Conservation (phyloP, 1,140 invertebrate genomes). For the Lordiphosa clarofinis region DNA sequence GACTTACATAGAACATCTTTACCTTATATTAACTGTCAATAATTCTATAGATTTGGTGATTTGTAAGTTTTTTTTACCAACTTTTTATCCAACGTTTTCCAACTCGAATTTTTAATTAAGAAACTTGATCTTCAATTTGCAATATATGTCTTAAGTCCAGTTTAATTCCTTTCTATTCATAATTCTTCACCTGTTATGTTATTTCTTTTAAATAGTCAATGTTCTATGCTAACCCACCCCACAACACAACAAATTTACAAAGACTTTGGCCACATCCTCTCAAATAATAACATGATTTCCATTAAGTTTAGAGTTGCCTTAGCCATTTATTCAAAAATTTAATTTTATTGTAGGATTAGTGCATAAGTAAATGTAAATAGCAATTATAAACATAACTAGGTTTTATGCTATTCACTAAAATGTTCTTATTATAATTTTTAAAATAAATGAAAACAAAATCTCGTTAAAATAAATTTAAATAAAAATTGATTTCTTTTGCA, state of each 20-base stretch:
- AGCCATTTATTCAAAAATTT: slow-evolving; percentile 19
- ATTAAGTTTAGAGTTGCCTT: slow-evolving; percentile 38
- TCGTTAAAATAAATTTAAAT: slow-evolving; percentile 40
- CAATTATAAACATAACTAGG: slow-evolving; percentile 24
- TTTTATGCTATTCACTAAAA: slow-evolving; percentile 49
- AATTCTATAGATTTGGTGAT: too few relatives aligned
- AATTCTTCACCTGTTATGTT: background rate
- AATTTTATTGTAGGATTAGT: slow-evolving; percentile 26
- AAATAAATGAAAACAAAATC: slow-evolving; percentile 6
- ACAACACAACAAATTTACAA: slow-evolving; percentile 14
- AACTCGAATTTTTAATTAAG: too few relatives aligned
- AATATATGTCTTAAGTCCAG: too few relatives aligned
- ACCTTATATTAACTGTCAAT: too few relatives aligned
- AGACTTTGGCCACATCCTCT: slow-evolving; percentile 25
- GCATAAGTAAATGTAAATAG: slow-evolving; percentile 46
- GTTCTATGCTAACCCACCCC: slow-evolving; percentile 3
- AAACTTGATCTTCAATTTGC: too few relatives aligned
- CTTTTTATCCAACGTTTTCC: too few relatives aligned
- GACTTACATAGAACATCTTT: too few relatives aligned
- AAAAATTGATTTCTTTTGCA: slow-evolving; percentile 42
- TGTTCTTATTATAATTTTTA: slow-evolving; percentile 12
- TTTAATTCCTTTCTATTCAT: too few relatives aligned
- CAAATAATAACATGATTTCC: slow-evolving; percentile 4
- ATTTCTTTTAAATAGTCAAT: slow-evolving; percentile 5
- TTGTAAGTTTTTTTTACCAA: too few relatives aligned